phyloP scores from a whole-genome alignment of 1,140 invertebrate species.

The Drosophila elegans region DNA sequence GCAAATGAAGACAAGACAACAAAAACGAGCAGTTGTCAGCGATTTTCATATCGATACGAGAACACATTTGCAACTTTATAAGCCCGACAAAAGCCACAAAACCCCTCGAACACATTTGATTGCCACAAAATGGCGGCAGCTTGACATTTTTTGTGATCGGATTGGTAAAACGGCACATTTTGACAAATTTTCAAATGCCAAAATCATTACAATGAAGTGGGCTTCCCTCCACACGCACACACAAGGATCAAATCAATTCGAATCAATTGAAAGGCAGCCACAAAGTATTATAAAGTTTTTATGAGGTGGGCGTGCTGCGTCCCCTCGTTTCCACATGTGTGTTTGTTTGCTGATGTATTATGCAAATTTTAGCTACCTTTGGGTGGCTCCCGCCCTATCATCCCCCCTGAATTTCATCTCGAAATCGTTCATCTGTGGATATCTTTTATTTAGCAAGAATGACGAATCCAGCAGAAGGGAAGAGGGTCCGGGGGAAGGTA shows the following conservation, averaged over 20 bases:
- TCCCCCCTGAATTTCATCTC: conserved; percentile 21
- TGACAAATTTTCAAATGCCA: conserved; percentile 49
- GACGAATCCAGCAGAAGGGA: conserved; percentile 9
- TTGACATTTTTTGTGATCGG: conserved; percentile 68
- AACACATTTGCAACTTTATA: conserved; percentile 33
- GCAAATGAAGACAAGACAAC: background rate
- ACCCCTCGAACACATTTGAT: conserved; percentile 46
- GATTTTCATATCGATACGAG: conserved; percentile 38
- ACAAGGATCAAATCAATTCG: conserved; percentile 66
- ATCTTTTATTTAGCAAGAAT: conserved; percentile 56
- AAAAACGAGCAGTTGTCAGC: conserved; percentile 37
- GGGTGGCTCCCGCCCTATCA: background rate
- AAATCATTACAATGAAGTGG: conserved; percentile 65
- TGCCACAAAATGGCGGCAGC: conserved; percentile 62
- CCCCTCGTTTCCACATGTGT: conserved; percentile 15
- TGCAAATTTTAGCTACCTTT: conserved; percentile 64
- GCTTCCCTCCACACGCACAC: conserved; percentile 3
- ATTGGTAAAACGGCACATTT: conserved; percentile 60
- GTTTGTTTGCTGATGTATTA: conserved; percentile 64
- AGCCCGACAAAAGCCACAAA: conserved; percentile 32
- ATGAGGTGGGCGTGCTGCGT: conserved; percentile 49
- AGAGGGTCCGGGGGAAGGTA: background rate
- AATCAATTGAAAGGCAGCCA: conserved; percentile 71
- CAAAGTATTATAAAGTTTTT: conserved; percentile 60
- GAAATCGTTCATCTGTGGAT: conserved; percentile 24